Base-by-base conservation (phyloP, 2,113 vertebrate species). In the Malurus cyaneus region DNA sequence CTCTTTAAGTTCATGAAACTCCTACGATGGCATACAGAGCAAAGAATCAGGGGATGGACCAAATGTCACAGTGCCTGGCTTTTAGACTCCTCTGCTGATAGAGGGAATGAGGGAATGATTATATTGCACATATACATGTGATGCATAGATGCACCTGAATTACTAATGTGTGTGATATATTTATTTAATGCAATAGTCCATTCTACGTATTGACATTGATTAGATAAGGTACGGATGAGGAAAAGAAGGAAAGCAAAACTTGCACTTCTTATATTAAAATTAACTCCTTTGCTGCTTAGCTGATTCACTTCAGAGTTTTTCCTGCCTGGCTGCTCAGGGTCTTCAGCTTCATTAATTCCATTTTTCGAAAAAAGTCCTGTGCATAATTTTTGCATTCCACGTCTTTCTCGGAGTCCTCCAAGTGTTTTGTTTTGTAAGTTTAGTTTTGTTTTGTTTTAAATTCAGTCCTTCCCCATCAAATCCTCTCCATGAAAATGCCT, bases 21-120 rank as follows among this genome's bases (percentile, higher is more conserved):
- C n/a, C 31, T 66, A 1, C 4, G 2, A 46, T 1, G 5, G 2
- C 28, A 73, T 12, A 31, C 1, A 19, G 18, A 28, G 23, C 14
- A 62, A 81, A 84, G 17, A 81, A 54, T 23, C 3, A 56, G 21
- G 5, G 5, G n/a, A 74, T 62, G 41, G 6, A 31, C 26, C 76
- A 54, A 76, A 56, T 41, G 4, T 67, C 20, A 20, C 14, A 17
- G 4, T 29, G 31, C 2, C 4, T 3, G 62, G 18, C 9, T 74
- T 82, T 79, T 44, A 80, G 50, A 56, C 23, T 65, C 41, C 41
- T 46, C 18, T 93, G 39, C 26, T 88, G 29, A 32, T 69, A 9
- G 36, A 36, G 36, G 36, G 36, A 36, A 36, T 29, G 20, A 71
- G 9, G 16, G 32, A 50, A 60, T 36, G 20, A 56, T 62, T 46